Evolutionary conservation across 1,140 invertebrate genomes (phyloP).

Genomic region (Drosophila lowei): DNA sequence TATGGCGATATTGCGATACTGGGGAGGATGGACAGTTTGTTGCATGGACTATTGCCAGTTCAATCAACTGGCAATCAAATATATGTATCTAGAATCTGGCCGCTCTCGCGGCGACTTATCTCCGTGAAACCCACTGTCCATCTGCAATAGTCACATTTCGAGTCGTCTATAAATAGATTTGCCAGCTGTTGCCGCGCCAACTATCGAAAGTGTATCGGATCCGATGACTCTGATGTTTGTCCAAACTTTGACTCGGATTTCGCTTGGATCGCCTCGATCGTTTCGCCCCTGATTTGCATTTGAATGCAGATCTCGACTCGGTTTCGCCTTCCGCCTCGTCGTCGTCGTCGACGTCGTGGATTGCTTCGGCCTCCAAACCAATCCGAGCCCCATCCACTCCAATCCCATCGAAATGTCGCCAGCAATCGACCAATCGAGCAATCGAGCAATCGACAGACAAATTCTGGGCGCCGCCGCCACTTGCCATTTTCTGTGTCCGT

Average conservation of each 20-base stretch:
- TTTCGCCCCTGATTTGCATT: constrained; percentile 26
- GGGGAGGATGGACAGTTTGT: too few species aligned
- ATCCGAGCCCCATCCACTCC: background rate
- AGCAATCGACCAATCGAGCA: constrained; percentile 12
- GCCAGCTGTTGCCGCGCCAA: constrained; percentile 8
- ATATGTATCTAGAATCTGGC: too few species aligned
- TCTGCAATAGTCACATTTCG: constrained; percentile 20
- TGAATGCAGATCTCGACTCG: constrained; percentile 14
- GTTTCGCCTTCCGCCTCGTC: constrained; percentile 16
- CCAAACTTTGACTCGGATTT: constrained; percentile 1
- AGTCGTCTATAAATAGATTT: constrained; percentile 32
- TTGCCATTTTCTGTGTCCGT: constrained; percentile 18
- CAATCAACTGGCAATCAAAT: too few species aligned
- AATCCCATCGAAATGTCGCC: constrained; percentile 25
- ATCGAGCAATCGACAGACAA: constrained; percentile 26
- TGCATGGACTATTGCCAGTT: too few species aligned
- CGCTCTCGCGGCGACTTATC: background rate
- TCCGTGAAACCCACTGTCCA: background rate
- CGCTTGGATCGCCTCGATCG: constrained; percentile 10
- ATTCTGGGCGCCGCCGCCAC: constrained; percentile 34
- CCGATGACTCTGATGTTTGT: constrained; percentile 19
- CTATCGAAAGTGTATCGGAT: background rate
- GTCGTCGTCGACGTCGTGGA: background rate
- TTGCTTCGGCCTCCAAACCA: constrained; percentile 19
- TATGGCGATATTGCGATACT: too few species aligned